Base-by-base conservation (phyloP, 2,797 vertebrate genomes). In the Oophaga sylvatica region DNA sequence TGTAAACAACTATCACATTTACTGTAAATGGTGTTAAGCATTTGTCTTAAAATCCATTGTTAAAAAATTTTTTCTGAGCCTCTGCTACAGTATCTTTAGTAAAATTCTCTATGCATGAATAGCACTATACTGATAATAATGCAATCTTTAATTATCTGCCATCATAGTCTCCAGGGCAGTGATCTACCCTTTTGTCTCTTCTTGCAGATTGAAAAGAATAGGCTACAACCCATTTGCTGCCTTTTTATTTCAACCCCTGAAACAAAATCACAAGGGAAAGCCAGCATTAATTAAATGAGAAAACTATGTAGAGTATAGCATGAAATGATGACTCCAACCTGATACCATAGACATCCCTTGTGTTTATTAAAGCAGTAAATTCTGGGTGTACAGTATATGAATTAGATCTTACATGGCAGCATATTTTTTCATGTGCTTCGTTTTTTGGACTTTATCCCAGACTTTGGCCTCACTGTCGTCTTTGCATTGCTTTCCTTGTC, bases 291-390 rank as follows among this genome's bases (percentile, higher is more conserved):
- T 57, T 79, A 83, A 31, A 87, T 67, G 63, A 77, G 57, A 83
- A 63, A 87, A 83, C 80, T 67, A 63, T 59, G 68, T 56, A 67
- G 22, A 68, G 26, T 57, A 68, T 65, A 20, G 41, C 59, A 29
- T 26, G 80, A 62, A 83, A 2, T 59, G 62, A 70, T 78, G 35
- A 57, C 53, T 79, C 70, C 68, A 35, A 48, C 81, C 82, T 79
- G 62, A 85, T 67, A 65, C 63, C 59, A 20, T 59, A 45, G 83
- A 29, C 68, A 76, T 85, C 62, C 59, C 70, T 81, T 76, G 83
- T 88, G 83, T 81, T 88, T 81, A 88, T 85, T 85, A 88, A 71
- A 68, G 68, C 78, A 88, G 41, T 85, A 85, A 88, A 85, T 75
- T 75, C 75, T 48, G 17, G 81, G 65, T 80, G 83, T 85, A 65